Conservation (phyloP, 2,113 vertebrate genomes). For the Martes martes region DNA sequence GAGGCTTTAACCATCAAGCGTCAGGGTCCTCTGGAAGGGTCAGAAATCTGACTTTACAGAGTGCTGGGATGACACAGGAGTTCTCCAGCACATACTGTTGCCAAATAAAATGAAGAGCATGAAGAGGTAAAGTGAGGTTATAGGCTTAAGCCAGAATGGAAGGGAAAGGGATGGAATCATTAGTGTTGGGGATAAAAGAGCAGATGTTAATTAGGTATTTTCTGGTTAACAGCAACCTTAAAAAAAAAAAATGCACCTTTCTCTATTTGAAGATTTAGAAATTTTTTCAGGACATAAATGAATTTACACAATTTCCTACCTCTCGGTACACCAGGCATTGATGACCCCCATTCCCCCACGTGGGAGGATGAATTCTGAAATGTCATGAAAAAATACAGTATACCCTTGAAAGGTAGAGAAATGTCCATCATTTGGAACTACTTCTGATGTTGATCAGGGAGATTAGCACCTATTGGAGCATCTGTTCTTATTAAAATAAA, state of each 20-base stretch:
- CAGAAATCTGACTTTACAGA: neutral
- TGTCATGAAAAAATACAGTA: neutral
- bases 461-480: neutral
- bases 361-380: neutral
- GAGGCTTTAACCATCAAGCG: too few species aligned
- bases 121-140: neutral
- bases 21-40: neutral
- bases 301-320: neutral
- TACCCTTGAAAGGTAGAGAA: neutral
- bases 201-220: neutral
- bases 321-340: neutral
- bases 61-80: neutral
- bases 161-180: neutral
- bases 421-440: neutral
- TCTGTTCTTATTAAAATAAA: neutral
- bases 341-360: accelerated
- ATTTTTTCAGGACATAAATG: neutral
- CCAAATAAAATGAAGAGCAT: neutral
- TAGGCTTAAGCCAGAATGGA: neutral
- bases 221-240: neutral
- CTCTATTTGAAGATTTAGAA: neutral
- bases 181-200: neutral
- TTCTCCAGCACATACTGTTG: neutral
- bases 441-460: neutral
- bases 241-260: neutral